These are phyloP conservation scores for Pristis pectinata DNA, from an alignment of 2,797 vertebrate genomes.

Conservation along the genomic window DNA sequence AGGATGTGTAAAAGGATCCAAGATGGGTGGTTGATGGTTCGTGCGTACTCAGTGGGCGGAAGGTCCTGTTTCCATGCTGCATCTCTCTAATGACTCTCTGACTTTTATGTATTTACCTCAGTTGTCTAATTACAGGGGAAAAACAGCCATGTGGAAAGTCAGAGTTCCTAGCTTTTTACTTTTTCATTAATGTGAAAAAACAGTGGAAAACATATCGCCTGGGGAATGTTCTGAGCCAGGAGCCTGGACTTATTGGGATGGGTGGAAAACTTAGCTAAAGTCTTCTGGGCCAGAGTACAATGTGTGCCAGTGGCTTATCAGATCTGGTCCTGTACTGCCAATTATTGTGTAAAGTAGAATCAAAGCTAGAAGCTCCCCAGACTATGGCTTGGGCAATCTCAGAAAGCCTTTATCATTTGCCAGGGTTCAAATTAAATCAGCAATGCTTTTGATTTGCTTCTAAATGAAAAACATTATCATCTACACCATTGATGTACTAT, in stretches of 20 bases:
- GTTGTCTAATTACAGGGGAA: background rate
- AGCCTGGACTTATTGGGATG: background rate
- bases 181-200: background rate
- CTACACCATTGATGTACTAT: background rate
- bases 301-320: background rate
- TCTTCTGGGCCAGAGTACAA: background rate
- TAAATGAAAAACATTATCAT: constrained; percentile 4
- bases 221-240: too few species aligned
- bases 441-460: background rate
- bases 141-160: background rate
- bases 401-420: constrained; percentile 6
- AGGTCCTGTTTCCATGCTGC: too few species aligned
- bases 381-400: background rate
- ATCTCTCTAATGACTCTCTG: too few species aligned
- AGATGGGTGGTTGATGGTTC: too few species aligned
- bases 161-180: background rate
- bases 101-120: background rate
- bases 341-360: background rate
- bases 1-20: too few species aligned
- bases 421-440: constrained; percentile 1
- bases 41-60: too few species aligned
- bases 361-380: background rate
- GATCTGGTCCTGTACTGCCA: background rate
- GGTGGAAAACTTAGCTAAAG: background rate
- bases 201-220: too few species aligned